phyloP scores from a whole-genome alignment of 2,888 invertebrate species.

The Sacculina carcini region DNA sequence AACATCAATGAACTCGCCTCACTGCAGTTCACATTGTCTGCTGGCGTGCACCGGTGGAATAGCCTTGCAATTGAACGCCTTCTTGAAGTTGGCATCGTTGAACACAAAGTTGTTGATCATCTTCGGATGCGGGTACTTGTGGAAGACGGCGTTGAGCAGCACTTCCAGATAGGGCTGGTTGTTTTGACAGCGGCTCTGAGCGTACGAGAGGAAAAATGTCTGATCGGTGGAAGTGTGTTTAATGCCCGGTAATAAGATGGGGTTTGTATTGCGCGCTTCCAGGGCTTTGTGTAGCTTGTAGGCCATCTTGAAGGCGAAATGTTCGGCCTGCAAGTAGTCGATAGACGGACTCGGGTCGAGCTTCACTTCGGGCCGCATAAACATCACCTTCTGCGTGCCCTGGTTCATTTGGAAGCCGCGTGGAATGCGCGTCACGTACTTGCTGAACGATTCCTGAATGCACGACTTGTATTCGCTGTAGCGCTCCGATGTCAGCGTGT shows the following conservation, averaged over 20 bases:
- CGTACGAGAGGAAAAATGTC: slow-evolving; percentile 1
- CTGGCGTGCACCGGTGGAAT: neutral
- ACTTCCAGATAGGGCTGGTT: neutral
- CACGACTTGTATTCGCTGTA: neutral
- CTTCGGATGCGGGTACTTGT: neutral
- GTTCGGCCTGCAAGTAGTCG: slow-evolving; percentile 1
- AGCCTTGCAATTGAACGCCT: neutral
- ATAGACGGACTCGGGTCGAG: neutral
- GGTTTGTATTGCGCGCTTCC: neutral
- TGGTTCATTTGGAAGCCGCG: neutral
- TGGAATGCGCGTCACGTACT: neutral
- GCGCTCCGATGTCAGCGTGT: neutral
- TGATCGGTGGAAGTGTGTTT: neutral
- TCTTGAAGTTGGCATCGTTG: neutral
- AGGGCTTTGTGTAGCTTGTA: neutral
- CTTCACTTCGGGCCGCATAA: neutral
- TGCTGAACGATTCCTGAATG: neutral
- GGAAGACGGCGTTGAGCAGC: neutral
- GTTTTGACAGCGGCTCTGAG: slow-evolving; percentile 2
- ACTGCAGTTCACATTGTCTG: neutral
- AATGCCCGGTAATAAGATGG: neutral
- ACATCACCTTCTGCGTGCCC: neutral
- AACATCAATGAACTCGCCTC: too few relatives aligned
- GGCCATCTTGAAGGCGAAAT: neutral
- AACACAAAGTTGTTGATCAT: slow-evolving; percentile 2